These are phyloP conservation scores for Drosophila nannoptera DNA, from an alignment of 1,140 invertebrate genomes.

Conservation along the genomic window DNA sequence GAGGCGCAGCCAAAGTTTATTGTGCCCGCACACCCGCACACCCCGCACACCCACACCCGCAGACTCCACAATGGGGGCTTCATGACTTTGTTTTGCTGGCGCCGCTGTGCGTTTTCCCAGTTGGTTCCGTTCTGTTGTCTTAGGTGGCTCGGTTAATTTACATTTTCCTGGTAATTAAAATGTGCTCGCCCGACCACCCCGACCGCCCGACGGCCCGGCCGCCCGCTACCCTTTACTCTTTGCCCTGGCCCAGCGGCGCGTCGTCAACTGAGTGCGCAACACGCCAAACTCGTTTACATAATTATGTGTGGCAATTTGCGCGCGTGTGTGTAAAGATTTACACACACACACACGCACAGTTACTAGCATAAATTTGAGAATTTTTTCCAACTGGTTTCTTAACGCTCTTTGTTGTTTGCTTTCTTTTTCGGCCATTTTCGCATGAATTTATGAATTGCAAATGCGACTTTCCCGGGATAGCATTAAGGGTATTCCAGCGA, in stretches of 20 bases:
- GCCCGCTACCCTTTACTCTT: constrained; percentile 5
- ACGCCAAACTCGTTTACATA: constrained; percentile 66
- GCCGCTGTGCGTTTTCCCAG: constrained; percentile 37
- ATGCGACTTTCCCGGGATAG: constrained; percentile 16
- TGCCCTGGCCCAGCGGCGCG: neutral
- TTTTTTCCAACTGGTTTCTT: constrained; percentile 26
- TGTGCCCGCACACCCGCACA: constrained; percentile 38
- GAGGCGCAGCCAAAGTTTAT: constrained; percentile 49
- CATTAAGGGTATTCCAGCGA: neutral
- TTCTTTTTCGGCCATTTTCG: constrained; percentile 28
- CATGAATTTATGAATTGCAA: constrained; percentile 24
- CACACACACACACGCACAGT: constrained; percentile 38
- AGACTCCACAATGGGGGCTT: constrained; percentile 13
- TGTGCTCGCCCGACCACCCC: constrained; percentile 38
- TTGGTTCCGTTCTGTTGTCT: constrained; percentile 56
- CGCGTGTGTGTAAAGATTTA: constrained; percentile 61
- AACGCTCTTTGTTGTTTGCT: constrained; percentile 26
- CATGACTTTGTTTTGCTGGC: constrained; percentile 58
- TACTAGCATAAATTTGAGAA: constrained; percentile 51
- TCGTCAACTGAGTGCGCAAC: neutral
- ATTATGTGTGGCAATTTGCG: constrained; percentile 74
- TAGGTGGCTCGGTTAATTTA: constrained; percentile 69
- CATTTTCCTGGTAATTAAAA: constrained; percentile 76
- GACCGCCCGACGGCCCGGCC: too few relatives aligned
- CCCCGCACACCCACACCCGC: constrained; percentile 8